Evolutionary conservation across 2,888 invertebrate species (phyloP).

Genomic region (Oasisia sp.): DNA sequence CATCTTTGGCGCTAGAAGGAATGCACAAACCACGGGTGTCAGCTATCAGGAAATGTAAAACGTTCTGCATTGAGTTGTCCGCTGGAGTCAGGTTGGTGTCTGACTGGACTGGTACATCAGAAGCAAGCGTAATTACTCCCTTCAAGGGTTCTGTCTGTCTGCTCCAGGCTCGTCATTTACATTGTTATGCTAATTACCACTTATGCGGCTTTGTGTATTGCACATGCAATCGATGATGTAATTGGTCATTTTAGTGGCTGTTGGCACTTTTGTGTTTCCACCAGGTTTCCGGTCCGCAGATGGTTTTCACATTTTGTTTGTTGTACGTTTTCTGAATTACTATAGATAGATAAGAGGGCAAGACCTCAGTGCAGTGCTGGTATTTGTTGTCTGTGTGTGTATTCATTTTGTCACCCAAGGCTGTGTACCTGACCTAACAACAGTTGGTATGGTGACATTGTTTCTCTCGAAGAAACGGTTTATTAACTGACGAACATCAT

Average conservation of each 20-base stretch:
- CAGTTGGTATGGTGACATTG: too few relatives aligned
- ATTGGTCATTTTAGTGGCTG: background rate
- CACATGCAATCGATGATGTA: background rate
- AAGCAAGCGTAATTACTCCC: background rate
- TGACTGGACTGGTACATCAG: background rate
- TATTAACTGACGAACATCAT: too few relatives aligned
- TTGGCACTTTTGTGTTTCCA: background rate
- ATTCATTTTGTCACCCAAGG: too few relatives aligned
- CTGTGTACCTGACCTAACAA: too few relatives aligned
- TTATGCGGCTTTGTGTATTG: background rate
- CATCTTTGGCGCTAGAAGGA: too few relatives aligned
- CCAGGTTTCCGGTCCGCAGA: background rate
- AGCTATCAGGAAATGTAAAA: background rate
- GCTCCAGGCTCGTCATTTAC: background rate
- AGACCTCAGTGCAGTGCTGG: too few relatives aligned
- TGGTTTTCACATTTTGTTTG: too few relatives aligned
- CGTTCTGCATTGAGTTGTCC: background rate
- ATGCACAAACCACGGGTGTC: background rate
- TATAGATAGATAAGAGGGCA: too few relatives aligned
- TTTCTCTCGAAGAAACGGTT: too few relatives aligned
- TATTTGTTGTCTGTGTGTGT: too few relatives aligned
- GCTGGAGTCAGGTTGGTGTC: background rate
- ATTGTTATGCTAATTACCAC: constrained; percentile 4
- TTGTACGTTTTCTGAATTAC: too few relatives aligned
- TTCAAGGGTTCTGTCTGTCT: background rate